Base-by-base conservation (phyloP, 2,113 vertebrate genomes). In the Hyaena hyaena region DNA sequence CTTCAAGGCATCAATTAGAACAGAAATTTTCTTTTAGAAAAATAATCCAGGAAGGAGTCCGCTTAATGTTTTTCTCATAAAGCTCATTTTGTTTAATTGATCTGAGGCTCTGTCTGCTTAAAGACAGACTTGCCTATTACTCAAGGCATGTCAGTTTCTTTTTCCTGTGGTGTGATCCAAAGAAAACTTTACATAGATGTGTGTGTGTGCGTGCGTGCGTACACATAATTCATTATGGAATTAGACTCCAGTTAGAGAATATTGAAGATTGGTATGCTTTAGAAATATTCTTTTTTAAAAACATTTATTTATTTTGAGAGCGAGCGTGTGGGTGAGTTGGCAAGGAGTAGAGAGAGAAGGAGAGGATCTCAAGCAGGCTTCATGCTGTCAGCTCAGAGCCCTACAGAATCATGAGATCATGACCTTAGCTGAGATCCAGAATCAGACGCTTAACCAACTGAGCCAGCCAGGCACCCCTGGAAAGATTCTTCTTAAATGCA, bases 1-100 rank as follows among this genome's bases (percentile, higher is more conserved):
- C 92, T 98, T 98, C 96, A 97, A 96, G 95, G 93, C 88, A 98
- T 98, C 98, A 98, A 90, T 97, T 98, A 98, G 96, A 98, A 98
- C 90, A 92, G 55, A 96, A 98, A 93, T 77, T 77, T 93, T 96
- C 69, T 95, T 88, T 96, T 71, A 85, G 81, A 96, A 95, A 96
- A 97, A 94, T 83, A 96, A 97, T 94, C 55, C 55, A 89, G 73
- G 87, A 96, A 95, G 63, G 83, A 96, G n/a, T 90, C 63, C 2
- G 4, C 90, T 90, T 85, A 90, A 86, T 94, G 43, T 93, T 97
- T 93, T 94, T 74, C 77, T 93, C 66, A 79, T 85, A 94, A 95
- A 97, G 35, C 63, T 95, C 65, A 97, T 96, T 97, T 95, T 58
- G 33, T 74, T 96, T 95, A 96, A 97, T 94, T 71, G 76, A 77